Evolutionary conservation across 2,113 vertebrate species (phyloP).

Genomic region (Hippoglossus stenolepis): DNA sequence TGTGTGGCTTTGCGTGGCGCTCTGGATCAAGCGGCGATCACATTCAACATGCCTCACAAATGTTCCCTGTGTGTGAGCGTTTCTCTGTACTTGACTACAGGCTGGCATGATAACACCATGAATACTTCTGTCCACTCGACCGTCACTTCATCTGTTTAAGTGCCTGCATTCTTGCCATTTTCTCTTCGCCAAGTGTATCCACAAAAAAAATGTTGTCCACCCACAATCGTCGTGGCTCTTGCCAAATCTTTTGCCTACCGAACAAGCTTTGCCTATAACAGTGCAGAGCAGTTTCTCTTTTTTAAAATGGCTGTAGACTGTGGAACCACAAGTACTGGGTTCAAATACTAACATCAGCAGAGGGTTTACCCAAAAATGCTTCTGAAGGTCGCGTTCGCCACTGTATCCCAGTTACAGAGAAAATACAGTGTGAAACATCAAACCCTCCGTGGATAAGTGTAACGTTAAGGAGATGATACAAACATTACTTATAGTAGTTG

Average conservation of each 20-base stretch:
- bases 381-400: not conserved
- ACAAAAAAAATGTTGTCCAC: slow-evolving; percentile 17
- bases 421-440: not conserved
- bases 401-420: not conserved
- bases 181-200: slow-evolving; percentile 31
- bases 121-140: slow-evolving; percentile 53
- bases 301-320: slow-evolving; percentile 2
- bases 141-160: slow-evolving; percentile 53
- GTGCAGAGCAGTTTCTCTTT: not conserved
- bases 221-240: slow-evolving; percentile 23
- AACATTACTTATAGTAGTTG: not conserved
- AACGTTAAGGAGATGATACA: not conserved
- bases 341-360: slow-evolving; percentile 27
- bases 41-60: slow-evolving; percentile 23
- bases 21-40: slow-evolving; percentile 14
- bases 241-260: slow-evolving; percentile 38
- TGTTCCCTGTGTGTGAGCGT: slow-evolving; percentile 28
- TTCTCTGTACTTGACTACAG: slow-evolving; percentile 12
- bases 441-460: not conserved
- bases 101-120: slow-evolving; percentile 37
- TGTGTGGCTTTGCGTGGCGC: not conserved
- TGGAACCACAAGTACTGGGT: slow-evolving; percentile 34
- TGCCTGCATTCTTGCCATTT: slow-evolving; percentile 47
- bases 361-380: slow-evolving; percentile 1
- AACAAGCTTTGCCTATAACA: slow-evolving; percentile 5